A percentile compares a stretch with the other conserved stretches of the same genome.
These are phyloP conservation scores for Diabrotica undecimpunctata DNA, from an alignment of 1,140 invertebrate genomes.

Conservation along the genomic window DNA sequence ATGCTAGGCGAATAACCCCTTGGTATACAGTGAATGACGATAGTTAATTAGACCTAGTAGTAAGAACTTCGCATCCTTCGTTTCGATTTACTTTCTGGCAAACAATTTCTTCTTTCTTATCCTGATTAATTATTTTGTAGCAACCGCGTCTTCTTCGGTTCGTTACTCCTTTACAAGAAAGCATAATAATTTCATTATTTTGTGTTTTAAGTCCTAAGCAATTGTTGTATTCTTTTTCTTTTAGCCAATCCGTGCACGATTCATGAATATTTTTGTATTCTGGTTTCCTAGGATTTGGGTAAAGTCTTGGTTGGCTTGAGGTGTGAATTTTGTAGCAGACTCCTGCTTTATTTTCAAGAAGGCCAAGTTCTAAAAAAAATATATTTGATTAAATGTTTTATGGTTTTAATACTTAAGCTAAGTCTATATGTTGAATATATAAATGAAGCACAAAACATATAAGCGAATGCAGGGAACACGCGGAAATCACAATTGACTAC, in stretches of 20 bases:
- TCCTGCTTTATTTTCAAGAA: constrained; percentile 10
- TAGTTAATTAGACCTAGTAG: constrained; percentile 10
- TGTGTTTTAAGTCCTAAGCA: constrained; percentile 10
- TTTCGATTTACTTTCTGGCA: constrained; percentile 9
- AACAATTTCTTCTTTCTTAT: constrained; percentile 11
- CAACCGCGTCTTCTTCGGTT: constrained; percentile 10
- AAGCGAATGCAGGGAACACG: no score
- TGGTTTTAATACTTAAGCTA: neutral
- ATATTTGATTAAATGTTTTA: neutral
- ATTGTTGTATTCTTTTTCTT: neutral
- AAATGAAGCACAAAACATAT: no score
- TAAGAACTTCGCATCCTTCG: constrained; percentile 7
- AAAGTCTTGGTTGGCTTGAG: constrained; percentile 1
- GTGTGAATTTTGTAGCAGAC: constrained; percentile 11
- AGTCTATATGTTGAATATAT: no score
- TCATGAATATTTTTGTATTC: constrained; percentile 4
- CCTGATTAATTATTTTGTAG: constrained; percentile 10
- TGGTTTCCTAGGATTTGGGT: constrained; percentile 1
- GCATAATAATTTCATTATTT: constrained; percentile 6
- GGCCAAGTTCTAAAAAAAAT: neutral
- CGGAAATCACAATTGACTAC: no score
- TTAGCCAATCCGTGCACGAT: constrained; percentile 9
- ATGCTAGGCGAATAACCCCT: neutral
- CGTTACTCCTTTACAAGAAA: constrained; percentile 3
- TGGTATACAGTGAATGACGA: neutral